These are phyloP conservation scores for Bombus confusus DNA, from an alignment of 1,140 invertebrate species.

Conservation along the genomic window DNA sequence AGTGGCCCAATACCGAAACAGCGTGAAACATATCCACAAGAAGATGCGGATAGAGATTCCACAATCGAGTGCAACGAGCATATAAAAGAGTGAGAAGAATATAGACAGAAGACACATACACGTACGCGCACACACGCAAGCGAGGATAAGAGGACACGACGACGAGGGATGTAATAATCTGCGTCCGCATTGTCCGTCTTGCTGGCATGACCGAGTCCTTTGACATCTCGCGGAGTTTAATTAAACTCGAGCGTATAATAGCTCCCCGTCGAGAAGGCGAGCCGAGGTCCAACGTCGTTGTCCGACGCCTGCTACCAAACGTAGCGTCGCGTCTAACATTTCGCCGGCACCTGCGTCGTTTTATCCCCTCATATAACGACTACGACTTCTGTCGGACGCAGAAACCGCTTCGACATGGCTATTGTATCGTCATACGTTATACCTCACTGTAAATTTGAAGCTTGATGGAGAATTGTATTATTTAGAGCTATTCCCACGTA, in stretches of 20 bases:
- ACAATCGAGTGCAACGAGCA: not conserved
- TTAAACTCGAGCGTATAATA: constrained; percentile 78
- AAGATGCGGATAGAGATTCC: too few relatives aligned
- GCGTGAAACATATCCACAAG: too few relatives aligned
- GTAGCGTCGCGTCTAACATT: constrained; percentile 49
- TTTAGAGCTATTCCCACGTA: too few relatives aligned
- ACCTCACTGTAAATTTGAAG: not conserved
- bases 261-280: constrained; percentile 66
- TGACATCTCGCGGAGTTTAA: constrained; percentile 80
- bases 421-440: not conserved
- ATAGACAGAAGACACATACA: not conserved
- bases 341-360: constrained; percentile 44
- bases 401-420: not conserved
- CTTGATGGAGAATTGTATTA: too few relatives aligned
- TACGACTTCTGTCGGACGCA: not conserved
- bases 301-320: constrained; percentile 54
- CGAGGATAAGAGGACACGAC: constrained; percentile 63
- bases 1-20: too few relatives aligned
- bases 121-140: not conserved
- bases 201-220: constrained; percentile 77
- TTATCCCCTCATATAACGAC: not conserved
- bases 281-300: constrained; percentile 57
- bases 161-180: constrained; percentile 80
- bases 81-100: not conserved
- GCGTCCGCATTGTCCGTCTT: constrained; percentile 81